Evolutionary conservation across 2,888 invertebrate genomes (phyloP), one percentile per base, ranked within the genome.

Genomic region (Idaea straminata): DNA sequence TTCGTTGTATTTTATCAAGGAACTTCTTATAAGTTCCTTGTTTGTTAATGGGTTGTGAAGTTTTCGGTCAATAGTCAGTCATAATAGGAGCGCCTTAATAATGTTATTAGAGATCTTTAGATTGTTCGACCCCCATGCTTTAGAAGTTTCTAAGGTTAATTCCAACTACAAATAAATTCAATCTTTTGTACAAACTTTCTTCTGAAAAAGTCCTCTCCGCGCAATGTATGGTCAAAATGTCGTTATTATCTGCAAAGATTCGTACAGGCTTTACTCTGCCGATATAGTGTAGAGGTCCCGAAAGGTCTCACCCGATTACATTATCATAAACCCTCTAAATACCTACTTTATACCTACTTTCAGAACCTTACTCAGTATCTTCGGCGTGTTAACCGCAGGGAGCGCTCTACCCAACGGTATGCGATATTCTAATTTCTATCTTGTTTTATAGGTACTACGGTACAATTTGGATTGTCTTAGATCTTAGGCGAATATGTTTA

Each of bases 281-380:
- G 47, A 47, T 47, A 47, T 13, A 7, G 47, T 47, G 47, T 7
- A 47, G 47, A 47, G 47, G 47, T 47, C 47, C 13, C 47, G 47
- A 47, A 47, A 47, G 47, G 47, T 47, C 47, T 47, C 47, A 47
- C 47, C 0, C 47, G 47, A 47, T 47, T 47, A 47, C 47, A 47
- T 47, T 47, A 47, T 47, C 47, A 47, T 47, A 47, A 47, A 47
- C 47, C 47, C 47, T 7, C 13, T 47, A 47, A 47, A 47, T 47
- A 47, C 47, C 47, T 47, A 47, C 47, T 47, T 47, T 47, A 47
- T 47, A 47, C 47, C 47, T 47, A 47, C 47, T 47, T 47, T 47
- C 47, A 47, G 47, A 13, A 47, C 47, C 47, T 47, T 47, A 47
- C 47, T 47, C 13, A 7, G 6, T 47, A 10, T 47, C 47, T 47